A percentile compares a stretch with the other conserved stretches of the same genome.
Evolutionary conservation across 2,113 vertebrate species (phyloP).

Genomic region (Dendrocopos noguchii): DNA sequence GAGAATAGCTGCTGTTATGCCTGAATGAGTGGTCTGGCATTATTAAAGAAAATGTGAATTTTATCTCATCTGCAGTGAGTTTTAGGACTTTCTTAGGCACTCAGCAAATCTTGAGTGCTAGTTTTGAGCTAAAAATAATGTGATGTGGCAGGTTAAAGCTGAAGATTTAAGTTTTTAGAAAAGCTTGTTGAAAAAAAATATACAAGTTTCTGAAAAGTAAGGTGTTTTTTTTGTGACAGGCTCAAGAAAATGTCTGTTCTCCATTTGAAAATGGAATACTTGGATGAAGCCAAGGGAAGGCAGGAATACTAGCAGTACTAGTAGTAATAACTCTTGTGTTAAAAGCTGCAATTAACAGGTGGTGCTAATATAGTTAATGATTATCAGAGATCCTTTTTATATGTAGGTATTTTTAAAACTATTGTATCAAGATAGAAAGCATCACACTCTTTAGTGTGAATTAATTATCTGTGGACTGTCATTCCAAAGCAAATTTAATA

Average conservation of each 20-base stretch:
- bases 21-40: not conserved
- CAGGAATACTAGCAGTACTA: not conserved
- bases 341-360: not conserved
- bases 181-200: not conserved
- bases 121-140: slow-evolving; percentile 16
- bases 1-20: not conserved
- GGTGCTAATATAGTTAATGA: not conserved
- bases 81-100: not conserved
- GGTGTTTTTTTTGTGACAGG: not conserved
- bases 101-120: not conserved
- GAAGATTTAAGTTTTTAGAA: not conserved
- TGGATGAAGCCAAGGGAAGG: not conserved
- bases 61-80: not conserved
- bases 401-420: not conserved
- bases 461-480: not conserved
- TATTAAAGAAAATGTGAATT: not conserved
- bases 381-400: not conserved
- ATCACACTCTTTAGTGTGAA: not conserved
- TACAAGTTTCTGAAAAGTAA: not conserved
- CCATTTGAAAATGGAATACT: not conserved
- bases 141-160: not conserved
- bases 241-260: not conserved
- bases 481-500: not conserved
- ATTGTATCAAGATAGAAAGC: not conserved
- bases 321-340: not conserved